phyloP scores from a whole-genome alignment of 2,113 vertebrate species.

The Apteryx mantelli region DNA sequence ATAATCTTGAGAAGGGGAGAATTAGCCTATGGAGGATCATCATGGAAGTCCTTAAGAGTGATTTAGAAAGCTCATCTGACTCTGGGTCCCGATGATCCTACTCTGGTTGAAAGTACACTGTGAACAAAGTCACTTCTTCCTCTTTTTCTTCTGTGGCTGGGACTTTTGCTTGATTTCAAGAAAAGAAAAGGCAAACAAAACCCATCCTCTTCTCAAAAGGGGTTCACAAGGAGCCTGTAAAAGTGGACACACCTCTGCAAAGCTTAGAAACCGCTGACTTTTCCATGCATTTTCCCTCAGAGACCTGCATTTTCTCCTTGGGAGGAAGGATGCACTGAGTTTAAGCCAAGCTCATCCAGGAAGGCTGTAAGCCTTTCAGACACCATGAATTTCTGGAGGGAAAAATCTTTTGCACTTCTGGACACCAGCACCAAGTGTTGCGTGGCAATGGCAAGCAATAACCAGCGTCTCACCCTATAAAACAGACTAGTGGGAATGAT shows the following conservation, averaged over 20 bases:
- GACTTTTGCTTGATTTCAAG: background rate
- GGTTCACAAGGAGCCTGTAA: background rate
- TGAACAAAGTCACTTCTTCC: background rate
- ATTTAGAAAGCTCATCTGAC: constrained; percentile 18
- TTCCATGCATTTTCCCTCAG: background rate
- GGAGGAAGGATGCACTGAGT: background rate
- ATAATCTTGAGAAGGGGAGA: constrained; percentile 35
- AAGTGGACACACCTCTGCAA: background rate
- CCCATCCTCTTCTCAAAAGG: background rate
- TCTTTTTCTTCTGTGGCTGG: background rate
- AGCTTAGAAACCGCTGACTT: background rate
- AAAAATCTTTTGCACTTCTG: background rate
- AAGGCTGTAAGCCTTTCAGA: background rate
- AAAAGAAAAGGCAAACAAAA: background rate
- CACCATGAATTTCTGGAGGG: background rate
- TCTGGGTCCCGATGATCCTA: background rate
- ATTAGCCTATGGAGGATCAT: constrained; percentile 6
- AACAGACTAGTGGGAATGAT: background rate
- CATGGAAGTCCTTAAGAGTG: background rate
- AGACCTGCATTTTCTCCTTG: background rate
- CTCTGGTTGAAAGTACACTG: background rate
- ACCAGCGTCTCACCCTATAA: background rate
- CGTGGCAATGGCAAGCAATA: constrained; percentile 7
- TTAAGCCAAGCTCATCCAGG: background rate
- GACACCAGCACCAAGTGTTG: background rate